Percentiles rank a stretch among this genome's conserved stretches.
These are phyloP conservation scores for Salarias fasciatus DNA, from an alignment of 2,797 vertebrate species.

Conservation along the genomic window DNA sequence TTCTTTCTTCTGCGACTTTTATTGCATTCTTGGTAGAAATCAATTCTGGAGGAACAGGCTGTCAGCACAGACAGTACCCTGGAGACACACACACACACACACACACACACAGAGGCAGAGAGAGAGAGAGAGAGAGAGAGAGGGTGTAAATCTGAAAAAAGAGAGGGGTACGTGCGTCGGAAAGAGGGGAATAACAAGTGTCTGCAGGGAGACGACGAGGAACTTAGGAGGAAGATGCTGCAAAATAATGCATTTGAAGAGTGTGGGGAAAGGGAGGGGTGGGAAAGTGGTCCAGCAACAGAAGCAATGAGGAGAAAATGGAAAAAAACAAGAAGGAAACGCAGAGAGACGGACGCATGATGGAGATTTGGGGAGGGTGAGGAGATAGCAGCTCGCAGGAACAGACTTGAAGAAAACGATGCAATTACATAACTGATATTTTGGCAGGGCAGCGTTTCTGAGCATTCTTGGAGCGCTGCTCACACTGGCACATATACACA, in stretches of 20 bases:
- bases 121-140: slow-evolving; percentile 33
- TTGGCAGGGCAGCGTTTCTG: slow-evolving; percentile 56
- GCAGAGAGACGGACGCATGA: too few species aligned
- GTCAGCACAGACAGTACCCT: slow-evolving; percentile 70
- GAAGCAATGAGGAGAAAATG: slow-evolving; percentile 16
- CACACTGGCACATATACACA: slow-evolving; percentile 20
- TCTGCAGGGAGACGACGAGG: slow-evolving; percentile 10
- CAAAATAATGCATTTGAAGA: slow-evolving; percentile 30
- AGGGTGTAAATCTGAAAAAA: slow-evolving; percentile 30
- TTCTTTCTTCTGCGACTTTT: slow-evolving; percentile 66
- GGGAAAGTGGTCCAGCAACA: slow-evolving; percentile 23
- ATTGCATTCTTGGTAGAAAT: slow-evolving; percentile 75
- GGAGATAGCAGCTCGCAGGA: slow-evolving; percentile 72
- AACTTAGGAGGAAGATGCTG: slow-evolving; percentile 7
- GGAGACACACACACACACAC: slow-evolving; percentile 25
- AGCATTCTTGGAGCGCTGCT: slow-evolving; percentile 59
- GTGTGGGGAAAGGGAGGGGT: slow-evolving; percentile 11
- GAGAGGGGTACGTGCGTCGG: slow-evolving; percentile 29
- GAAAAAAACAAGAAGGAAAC: slow-evolving; percentile 9
- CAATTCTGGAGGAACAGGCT: slow-evolving; percentile 68
- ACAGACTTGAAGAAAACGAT: slow-evolving; percentile 69
- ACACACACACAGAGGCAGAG: not conserved
- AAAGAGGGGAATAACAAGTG: slow-evolving; percentile 45
- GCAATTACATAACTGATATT: slow-evolving; percentile 75
- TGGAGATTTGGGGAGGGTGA: slow-evolving; percentile 51